Conservation (phyloP, 2,113 vertebrate species). For the Aptenodytes forsteri region DNA sequence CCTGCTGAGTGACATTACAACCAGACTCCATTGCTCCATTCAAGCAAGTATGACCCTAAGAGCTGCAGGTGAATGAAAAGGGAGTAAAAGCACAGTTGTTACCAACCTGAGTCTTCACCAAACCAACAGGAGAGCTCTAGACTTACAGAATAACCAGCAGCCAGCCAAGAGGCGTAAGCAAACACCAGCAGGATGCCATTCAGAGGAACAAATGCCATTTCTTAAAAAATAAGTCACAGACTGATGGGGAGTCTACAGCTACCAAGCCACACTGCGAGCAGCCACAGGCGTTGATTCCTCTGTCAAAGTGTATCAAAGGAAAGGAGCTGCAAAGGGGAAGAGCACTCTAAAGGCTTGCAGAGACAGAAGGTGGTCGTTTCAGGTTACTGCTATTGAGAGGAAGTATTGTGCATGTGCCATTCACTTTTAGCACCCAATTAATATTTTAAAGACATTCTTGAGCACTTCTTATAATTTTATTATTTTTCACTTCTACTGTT, state of each 20-base stretch:
- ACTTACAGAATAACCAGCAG: slow-evolving; percentile 3
- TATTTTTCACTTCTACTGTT: slow-evolving; percentile 35
- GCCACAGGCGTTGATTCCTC: background rate
- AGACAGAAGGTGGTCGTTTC: slow-evolving; percentile 5
- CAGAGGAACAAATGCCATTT: slow-evolving; percentile 29
- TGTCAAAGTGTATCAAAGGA: slow-evolving; percentile 13
- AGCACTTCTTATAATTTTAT: background rate
- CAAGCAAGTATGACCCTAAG: background rate
- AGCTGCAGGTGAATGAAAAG: background rate
- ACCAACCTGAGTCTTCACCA: background rate
- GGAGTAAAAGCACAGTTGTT: background rate
- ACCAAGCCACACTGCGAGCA: background rate
- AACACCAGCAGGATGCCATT: slow-evolving; percentile 11
- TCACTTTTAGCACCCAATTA: slow-evolving; percentile 31
- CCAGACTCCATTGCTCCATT: background rate
- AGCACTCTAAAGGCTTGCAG: background rate
- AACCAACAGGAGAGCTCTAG: background rate
- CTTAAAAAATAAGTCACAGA: slow-evolving; percentile 45
- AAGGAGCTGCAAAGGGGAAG: background rate
- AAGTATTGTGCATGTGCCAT: background rate
- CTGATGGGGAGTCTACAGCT: background rate
- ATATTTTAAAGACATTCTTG: slow-evolving; percentile 20
- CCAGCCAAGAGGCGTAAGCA: background rate
- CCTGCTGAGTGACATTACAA: background rate
- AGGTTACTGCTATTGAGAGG: background rate